A percentile compares a stretch with the other conserved stretches of the same genome.
Conservation (phyloP, 1,140 invertebrate genomes). For the Drosophila hydei region DNA sequence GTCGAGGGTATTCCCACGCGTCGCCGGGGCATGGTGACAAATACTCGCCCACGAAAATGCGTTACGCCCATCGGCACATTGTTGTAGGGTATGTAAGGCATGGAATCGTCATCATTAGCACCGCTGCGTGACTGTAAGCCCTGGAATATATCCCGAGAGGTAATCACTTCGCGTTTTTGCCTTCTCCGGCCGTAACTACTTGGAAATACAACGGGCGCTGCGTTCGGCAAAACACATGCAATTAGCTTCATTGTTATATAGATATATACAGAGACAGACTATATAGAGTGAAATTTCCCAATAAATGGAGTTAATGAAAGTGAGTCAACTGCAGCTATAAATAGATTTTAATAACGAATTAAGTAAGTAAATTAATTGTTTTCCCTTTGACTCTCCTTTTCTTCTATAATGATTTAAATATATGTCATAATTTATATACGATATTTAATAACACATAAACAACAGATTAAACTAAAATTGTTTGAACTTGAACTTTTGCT, state of each 20-base stretch:
- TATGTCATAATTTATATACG: too few species aligned
- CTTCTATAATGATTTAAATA: too few species aligned
- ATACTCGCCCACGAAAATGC: conserved; percentile 87
- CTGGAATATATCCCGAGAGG: conserved; percentile 51
- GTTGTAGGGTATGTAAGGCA: conserved; percentile 85
- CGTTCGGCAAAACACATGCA: neutral
- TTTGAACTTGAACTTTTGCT: neutral
- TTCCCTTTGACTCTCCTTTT: too few species aligned
- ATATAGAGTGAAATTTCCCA: too few species aligned
- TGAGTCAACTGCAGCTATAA: too few species aligned
- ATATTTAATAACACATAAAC: too few species aligned
- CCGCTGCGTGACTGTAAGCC: conserved; percentile 30
- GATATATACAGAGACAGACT: neutral
- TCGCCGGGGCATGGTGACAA: conserved; percentile 89
- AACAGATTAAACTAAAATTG: too few species aligned
- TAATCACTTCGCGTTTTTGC: conserved; percentile 51
- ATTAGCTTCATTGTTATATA: neutral
- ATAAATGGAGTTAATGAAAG: too few species aligned
- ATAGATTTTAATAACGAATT: too few species aligned
- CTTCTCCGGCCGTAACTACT: conserved; percentile 25
- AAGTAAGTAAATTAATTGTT: too few species aligned
- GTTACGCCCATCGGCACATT: conserved; percentile 90
- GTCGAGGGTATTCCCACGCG: conserved; percentile 88
- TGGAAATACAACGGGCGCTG: conserved; percentile 61
- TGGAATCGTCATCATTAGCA: neutral